Conservation (phyloP, 2,888 invertebrate species). For the Timema cristinae region DNA sequence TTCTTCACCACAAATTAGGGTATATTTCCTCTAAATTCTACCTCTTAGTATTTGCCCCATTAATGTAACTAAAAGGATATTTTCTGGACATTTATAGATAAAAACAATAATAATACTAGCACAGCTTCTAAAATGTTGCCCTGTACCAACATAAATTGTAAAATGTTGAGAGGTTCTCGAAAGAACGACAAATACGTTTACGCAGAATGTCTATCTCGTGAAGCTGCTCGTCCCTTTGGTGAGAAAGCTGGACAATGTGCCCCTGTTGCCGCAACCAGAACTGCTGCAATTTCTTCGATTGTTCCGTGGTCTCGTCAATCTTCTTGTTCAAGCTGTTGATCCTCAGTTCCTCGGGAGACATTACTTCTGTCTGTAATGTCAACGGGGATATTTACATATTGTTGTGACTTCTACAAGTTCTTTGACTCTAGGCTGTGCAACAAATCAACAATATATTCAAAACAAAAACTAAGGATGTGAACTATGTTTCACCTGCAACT, state of each 20-base stretch:
- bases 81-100: too few species aligned
- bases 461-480: conserved; percentile 10
- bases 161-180: too few species aligned
- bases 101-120: too few species aligned
- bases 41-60: too few species aligned
- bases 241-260: conserved; percentile 62
- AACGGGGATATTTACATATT: conserved; percentile 21
- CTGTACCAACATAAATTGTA: too few species aligned
- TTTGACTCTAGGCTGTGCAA: neutral
- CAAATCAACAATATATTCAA: conserved; percentile 4
- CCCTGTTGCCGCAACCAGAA: conserved; percentile 76
- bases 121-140: too few species aligned
- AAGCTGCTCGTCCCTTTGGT: conserved; percentile 63
- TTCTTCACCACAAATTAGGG: too few species aligned
- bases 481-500: too few species aligned
- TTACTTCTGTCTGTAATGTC: conserved; percentile 40
- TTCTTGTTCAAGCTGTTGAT: conserved; percentile 61
- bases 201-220: conserved; percentile 64
- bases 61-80: too few species aligned
- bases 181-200: conserved; percentile 55
- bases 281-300: conserved; percentile 62
- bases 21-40: too few species aligned
- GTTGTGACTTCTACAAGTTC: too few species aligned
- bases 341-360: conserved; percentile 56
- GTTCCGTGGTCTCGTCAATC: conserved; percentile 57